Conservation (phyloP, 2,113 vertebrate species). For the Balaenoptera acutorostrata region DNA sequence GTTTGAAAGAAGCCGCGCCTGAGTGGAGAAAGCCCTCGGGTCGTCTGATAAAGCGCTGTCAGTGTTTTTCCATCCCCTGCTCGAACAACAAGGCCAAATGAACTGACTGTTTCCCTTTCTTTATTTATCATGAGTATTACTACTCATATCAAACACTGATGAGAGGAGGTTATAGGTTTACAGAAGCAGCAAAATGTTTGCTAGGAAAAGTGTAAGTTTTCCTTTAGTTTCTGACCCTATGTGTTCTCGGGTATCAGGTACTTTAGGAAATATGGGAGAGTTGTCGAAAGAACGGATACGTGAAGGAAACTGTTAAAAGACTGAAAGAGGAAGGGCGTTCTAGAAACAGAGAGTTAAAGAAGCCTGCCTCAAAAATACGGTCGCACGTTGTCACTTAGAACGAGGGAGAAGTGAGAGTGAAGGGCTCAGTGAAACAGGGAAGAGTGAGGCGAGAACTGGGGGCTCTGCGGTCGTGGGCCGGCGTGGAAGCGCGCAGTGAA, state of each 20-base stretch:
- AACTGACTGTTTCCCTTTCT: background rate
- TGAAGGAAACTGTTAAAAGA: background rate
- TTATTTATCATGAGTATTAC: background rate
- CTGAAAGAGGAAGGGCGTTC: background rate
- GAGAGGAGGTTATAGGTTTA: background rate
- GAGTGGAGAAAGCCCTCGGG: background rate
- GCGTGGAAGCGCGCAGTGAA: accelerated
- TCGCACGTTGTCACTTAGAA: background rate
- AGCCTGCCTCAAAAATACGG: background rate
- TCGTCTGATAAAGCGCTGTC: background rate
- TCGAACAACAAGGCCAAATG: background rate
- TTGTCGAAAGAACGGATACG: background rate
- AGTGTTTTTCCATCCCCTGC: background rate
- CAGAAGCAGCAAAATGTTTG: background rate
- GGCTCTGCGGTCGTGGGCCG: accelerated
- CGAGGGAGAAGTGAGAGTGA: background rate
- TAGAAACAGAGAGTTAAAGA: background rate
- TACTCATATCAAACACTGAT: background rate
- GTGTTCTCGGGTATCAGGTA: background rate
- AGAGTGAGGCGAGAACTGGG: accelerated
- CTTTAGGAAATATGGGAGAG: background rate
- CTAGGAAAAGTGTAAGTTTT: background rate
- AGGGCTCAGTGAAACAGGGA: background rate
- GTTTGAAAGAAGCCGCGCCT: too few relatives aligned
- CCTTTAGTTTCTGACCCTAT: background rate